Conservation (phyloP, 2,888 invertebrate genomes). For the Plagodis dolabraria region DNA sequence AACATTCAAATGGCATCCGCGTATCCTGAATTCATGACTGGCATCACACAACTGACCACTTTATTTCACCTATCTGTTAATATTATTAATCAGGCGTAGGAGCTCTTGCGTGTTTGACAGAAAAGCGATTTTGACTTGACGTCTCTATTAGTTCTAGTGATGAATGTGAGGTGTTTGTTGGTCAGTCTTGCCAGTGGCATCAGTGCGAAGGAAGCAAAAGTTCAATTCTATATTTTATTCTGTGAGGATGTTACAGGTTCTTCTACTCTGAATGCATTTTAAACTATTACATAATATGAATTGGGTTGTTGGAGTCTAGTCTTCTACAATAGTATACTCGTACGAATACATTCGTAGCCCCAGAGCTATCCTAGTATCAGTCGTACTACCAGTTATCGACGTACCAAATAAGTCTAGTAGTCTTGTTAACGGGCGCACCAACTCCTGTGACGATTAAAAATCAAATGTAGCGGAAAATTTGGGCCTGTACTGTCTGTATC, state of each 20-base stretch:
- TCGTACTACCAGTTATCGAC: too few species aligned
- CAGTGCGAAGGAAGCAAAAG: constrained; percentile 59
- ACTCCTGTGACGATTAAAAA: too few species aligned
- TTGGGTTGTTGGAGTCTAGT: too few species aligned
- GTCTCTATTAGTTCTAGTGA: neutral
- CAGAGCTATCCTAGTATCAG: too few species aligned
- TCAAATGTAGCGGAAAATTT: too few species aligned
- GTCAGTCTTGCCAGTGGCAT: constrained; percentile 46
- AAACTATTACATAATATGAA: constrained; percentile 3
- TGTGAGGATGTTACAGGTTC: constrained; percentile 47
- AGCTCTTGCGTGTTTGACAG: constrained; percentile 31
- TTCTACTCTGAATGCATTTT: constrained; percentile 30
- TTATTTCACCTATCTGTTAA: constrained; percentile 25
- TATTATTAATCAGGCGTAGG: neutral
- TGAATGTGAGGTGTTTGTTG: constrained; percentile 26
- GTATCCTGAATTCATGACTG: constrained; percentile 62
- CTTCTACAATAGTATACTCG: too few species aligned
- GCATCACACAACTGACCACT: constrained; percentile 52
- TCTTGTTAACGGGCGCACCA: too few species aligned
- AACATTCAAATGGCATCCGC: constrained; percentile 53
- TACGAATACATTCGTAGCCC: too few species aligned
- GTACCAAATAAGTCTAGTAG: too few species aligned
- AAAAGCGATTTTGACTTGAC: neutral
- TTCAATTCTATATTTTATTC: constrained; percentile 45
- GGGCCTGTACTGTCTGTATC: too few species aligned